phyloP scores from a whole-genome alignment of 1,140 invertebrate genomes.

The Bombus fervidus region DNA sequence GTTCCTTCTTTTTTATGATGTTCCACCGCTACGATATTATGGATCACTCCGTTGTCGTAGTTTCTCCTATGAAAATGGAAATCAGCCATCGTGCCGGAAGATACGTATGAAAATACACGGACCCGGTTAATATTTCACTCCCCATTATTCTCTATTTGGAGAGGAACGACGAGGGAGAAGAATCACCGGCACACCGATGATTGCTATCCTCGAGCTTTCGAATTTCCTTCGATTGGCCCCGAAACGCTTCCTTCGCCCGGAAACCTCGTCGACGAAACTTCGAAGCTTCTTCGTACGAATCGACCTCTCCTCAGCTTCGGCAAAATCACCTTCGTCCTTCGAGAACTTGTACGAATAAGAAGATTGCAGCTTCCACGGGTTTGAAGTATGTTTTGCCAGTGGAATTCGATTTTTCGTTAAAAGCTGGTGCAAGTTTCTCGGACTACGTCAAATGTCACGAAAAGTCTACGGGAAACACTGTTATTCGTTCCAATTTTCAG shows the following conservation, averaged over 20 bases:
- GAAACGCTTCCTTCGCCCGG: conserved; percentile 1
- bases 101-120: conserved; percentile 41
- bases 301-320: not conserved
- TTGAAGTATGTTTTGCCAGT: not conserved
- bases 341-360: not conserved
- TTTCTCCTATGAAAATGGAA: conserved; percentile 45
- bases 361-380: not conserved
- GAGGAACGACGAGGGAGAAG: conserved; percentile 11
- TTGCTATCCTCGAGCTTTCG: conserved; percentile 2
- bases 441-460: not conserved
- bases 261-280: conserved; percentile 12
- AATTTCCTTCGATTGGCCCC: conserved; percentile 23
- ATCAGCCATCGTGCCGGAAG: conserved; percentile 18
- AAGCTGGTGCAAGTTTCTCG: not conserved
- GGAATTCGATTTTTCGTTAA: not conserved
- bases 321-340: not conserved
- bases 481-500: not conserved
- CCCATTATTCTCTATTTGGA: conserved; percentile 40
- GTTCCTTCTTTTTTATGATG: conserved; percentile 4
- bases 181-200: conserved; percentile 21
- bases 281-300: not conserved
- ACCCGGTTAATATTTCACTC: conserved; percentile 50
- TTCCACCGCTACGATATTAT: conserved; percentile 4
- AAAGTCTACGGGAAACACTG: not conserved
- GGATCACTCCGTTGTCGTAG: conserved; percentile 43